These are phyloP conservation scores for Sebastes trivittatus DNA, from an alignment of 2,797 vertebrate genomes.

Conservation along the genomic window DNA sequence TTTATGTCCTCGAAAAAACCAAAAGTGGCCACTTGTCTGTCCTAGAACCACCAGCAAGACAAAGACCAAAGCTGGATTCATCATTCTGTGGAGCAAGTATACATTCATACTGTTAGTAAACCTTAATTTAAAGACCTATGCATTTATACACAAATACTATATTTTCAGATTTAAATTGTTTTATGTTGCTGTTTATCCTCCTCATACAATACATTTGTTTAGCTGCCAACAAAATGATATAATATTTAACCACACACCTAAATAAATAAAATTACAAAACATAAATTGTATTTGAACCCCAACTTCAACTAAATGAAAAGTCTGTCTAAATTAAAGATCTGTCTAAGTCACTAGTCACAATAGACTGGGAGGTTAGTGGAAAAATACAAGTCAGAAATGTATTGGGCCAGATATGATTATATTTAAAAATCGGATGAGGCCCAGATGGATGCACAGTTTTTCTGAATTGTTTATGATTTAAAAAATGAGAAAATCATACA, in stretches of 20 bases:
- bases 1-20: rapidly evolving
- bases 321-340: not conserved
- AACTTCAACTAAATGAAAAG: no score
- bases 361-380: not conserved
- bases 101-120: not conserved
- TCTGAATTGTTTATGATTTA: no score
- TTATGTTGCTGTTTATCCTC: no score
- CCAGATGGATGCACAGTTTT: not conserved
- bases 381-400: not conserved
- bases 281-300: no score
- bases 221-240: no score
- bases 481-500: not conserved
- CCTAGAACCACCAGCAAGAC: not conserved
- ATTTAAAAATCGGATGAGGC: not conserved
- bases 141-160: not conserved
- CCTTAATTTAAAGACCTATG: not conserved
- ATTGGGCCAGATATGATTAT: not conserved
- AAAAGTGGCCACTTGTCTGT: not conserved
- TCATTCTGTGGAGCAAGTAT: constrained; percentile 3
- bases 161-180: no score
- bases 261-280: no score
- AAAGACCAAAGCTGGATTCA: not conserved
- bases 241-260: no score
- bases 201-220: no score
- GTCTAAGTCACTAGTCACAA: no score